Percentiles rank a stretch among this genome's conserved stretches.
These are phyloP conservation scores for Tyrophagus putrescentiae DNA, from an alignment of 1,140 invertebrate species.

Conservation along the genomic window DNA sequence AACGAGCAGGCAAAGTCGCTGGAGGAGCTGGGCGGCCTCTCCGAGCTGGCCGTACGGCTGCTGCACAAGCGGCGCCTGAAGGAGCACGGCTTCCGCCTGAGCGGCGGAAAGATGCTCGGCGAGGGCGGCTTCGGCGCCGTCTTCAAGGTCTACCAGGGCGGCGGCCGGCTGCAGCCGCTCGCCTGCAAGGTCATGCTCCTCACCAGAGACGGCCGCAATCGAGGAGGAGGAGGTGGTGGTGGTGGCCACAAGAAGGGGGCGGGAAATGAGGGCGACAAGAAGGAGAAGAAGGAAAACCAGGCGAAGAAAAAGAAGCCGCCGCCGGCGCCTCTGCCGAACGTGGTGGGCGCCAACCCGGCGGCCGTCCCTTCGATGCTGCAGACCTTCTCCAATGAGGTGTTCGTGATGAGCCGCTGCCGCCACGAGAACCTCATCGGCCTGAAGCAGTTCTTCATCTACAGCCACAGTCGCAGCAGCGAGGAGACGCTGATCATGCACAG, in stretches of 20 bases:
- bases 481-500: neutral
- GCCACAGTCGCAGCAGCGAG: neutral
- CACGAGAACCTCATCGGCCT: neutral
- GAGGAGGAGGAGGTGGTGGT: too few species aligned
- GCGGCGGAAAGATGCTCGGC: neutral
- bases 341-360: too few species aligned
- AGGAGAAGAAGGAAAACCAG: too few species aligned
- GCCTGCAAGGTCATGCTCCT: neutral
- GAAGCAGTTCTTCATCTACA: neutral
- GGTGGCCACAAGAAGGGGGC: too few species aligned
- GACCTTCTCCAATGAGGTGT: neutral
- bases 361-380: neutral
- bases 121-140: constrained; percentile 1
- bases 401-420: neutral
- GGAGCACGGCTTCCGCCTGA: neutral
- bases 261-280: too few species aligned
- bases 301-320: too few species aligned
- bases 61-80: neutral
- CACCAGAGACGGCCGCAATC: too few species aligned
- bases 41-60: too few species aligned
- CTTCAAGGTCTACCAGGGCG: neutral
- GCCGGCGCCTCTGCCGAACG: too few species aligned
- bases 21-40: too few species aligned
- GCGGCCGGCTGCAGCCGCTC: neutral
- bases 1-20: too few species aligned